Conservation (phyloP, 1,140 invertebrate species). For the Leptopilina boulardi region DNA sequence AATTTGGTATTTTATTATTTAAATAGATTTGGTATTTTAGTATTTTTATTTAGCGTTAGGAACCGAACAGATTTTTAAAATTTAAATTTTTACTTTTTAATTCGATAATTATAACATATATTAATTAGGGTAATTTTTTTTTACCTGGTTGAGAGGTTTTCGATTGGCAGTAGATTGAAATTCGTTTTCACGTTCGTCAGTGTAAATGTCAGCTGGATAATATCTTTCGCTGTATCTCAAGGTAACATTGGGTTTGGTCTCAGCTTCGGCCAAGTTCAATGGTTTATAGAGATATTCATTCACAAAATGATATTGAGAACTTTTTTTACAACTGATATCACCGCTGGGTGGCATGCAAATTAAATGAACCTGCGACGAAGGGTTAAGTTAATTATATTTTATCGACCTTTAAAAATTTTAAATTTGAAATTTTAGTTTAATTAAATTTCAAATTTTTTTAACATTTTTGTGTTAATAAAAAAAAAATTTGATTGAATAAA, state of each 20-base stretch:
- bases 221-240: constrained; percentile 91
- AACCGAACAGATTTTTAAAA: not conserved
- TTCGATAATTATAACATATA: too few relatives aligned
- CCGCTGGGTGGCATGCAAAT: constrained; percentile 94
- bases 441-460: too few relatives aligned
- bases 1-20: not conserved
- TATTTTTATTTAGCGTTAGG: too few relatives aligned
- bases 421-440: too few relatives aligned
- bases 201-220: constrained; percentile 85
- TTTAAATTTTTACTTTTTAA: not conserved
- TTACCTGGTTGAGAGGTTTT: constrained; percentile 63
- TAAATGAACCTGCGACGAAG: constrained; percentile 84
- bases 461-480: too few relatives aligned
- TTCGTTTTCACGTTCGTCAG: constrained; percentile 79
- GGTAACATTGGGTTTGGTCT: constrained; percentile 87
- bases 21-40: too few relatives aligned
- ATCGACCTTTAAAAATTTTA: too few relatives aligned
- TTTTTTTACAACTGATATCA: constrained; percentile 91
- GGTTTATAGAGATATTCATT: constrained; percentile 95
- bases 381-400: too few relatives aligned
- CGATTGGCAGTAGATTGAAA: constrained; percentile 54
- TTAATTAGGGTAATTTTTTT: constrained; percentile 26
- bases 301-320: constrained; percentile 92
- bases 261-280: constrained; percentile 87
- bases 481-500: too few relatives aligned